Evolutionary conservation across 2,113 vertebrate genomes (phyloP).

Genomic region (Poeciliopsis turrubarensis): DNA sequence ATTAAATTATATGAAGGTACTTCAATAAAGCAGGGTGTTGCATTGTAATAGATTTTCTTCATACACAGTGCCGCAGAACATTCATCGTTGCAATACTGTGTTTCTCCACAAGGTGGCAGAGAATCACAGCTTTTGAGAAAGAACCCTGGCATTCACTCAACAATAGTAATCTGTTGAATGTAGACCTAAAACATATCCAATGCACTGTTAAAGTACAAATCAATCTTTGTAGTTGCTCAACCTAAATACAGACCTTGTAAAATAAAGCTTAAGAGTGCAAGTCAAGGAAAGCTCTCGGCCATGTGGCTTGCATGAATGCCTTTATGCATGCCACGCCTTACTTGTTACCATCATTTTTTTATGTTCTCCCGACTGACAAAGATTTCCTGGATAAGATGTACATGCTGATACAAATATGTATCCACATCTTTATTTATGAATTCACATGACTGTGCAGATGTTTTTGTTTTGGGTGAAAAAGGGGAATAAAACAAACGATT

Average conservation of each 20-base stretch:
- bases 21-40: background rate
- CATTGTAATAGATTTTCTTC: background rate
- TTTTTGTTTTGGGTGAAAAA: background rate
- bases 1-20: background rate
- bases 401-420: background rate
- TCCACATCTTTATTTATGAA: background rate
- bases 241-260: background rate
- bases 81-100: background rate
- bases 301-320: background rate
- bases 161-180: background rate
- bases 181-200: background rate
- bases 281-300: background rate
- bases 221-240: background rate
- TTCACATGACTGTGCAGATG: background rate
- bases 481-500: no score
- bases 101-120: conserved; percentile 52
- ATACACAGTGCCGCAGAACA: no score
- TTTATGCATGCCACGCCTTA: conserved; percentile 12
- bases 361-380: background rate
- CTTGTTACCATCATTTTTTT: background rate
- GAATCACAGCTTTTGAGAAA: background rate
- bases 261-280: background rate
- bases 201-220: background rate
- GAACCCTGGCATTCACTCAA: background rate
- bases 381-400: background rate